phyloP scores from a whole-genome alignment of 2,113 vertebrate species.

The Prolemur simus region DNA sequence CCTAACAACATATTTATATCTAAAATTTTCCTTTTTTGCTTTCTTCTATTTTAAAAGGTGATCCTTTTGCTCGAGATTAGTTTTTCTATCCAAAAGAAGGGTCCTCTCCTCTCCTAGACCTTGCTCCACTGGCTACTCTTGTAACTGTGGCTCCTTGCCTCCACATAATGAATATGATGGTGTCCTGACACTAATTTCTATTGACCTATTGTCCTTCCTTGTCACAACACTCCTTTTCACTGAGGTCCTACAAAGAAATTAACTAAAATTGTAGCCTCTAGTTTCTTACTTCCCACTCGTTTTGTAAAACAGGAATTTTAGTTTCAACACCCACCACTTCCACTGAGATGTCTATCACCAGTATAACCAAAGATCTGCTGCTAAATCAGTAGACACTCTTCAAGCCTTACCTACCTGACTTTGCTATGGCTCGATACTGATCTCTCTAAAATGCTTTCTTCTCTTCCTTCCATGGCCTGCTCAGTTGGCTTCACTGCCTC shows the following conservation, averaged over 20 bases:
- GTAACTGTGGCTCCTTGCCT: neutral
- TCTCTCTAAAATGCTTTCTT: neutral
- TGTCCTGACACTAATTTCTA: neutral
- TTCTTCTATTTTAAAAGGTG: neutral
- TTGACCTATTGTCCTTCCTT: neutral
- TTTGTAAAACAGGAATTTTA: neutral
- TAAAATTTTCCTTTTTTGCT: neutral
- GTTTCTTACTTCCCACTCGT: neutral
- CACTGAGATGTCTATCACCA: neutral
- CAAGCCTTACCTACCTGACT: neutral
- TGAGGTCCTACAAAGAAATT: neutral
- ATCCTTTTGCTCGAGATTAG: neutral
- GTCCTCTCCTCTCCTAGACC: neutral
- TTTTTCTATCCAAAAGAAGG: neutral
- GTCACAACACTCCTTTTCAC: neutral
- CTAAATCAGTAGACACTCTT: neutral
- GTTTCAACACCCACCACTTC: neutral
- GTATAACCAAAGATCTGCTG: neutral
- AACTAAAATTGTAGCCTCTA: neutral
- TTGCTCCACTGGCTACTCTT: neutral
- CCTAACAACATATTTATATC: neutral
- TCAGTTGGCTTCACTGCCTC: neutral
- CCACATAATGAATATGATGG: neutral
- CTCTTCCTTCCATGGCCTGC: neutral
- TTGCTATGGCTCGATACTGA: rapidly evolving